Percentiles rank a stretch among this genome's conserved stretches.
Evolutionary conservation across 2,113 vertebrate genomes (phyloP).

Genomic region (Noctilio leporinus): DNA sequence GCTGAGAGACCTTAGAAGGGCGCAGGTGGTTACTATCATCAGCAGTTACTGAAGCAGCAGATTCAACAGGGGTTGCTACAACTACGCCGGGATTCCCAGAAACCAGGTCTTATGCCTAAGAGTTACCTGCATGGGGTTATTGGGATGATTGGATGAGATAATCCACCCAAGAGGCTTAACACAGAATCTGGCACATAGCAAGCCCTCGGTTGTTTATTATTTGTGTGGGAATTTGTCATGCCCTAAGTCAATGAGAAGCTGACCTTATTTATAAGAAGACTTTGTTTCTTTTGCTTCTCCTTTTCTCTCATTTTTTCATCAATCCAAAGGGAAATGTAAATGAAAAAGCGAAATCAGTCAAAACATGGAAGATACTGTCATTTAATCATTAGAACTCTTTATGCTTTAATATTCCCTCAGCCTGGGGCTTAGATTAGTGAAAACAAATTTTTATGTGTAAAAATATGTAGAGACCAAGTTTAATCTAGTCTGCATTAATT

Average conservation of each 20-base stretch:
- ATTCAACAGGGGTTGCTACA: no score
- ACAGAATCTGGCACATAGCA: not conserved
- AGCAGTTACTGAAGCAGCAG: no score
- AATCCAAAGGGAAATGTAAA: not conserved
- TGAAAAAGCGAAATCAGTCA: not conserved
- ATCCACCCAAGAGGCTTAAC: not conserved
- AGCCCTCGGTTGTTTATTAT: not conserved
- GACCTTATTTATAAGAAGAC: not conserved
- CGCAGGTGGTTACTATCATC: no score
- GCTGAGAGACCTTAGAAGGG: no score
- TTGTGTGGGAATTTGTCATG: not conserved
- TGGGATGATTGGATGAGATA: not conserved
- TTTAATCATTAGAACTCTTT: not conserved
- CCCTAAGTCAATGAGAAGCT: not conserved
- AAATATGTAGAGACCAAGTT: conserved; percentile 49
- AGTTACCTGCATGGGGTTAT: not conserved
- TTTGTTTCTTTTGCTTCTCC: not conserved
- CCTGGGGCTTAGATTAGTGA: not conserved
- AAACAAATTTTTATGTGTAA: not conserved
- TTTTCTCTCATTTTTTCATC: not conserved
- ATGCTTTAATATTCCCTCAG: not conserved
- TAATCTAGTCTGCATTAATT: conserved; percentile 43
- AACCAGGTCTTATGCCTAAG: no score
- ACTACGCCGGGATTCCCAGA: no score
- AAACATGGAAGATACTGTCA: not conserved